A percentile compares a stretch with the other conserved stretches of the same genome.
phyloP scores from a whole-genome alignment of 2,797 vertebrate species.

The Threskiornis aethiopicus region DNA sequence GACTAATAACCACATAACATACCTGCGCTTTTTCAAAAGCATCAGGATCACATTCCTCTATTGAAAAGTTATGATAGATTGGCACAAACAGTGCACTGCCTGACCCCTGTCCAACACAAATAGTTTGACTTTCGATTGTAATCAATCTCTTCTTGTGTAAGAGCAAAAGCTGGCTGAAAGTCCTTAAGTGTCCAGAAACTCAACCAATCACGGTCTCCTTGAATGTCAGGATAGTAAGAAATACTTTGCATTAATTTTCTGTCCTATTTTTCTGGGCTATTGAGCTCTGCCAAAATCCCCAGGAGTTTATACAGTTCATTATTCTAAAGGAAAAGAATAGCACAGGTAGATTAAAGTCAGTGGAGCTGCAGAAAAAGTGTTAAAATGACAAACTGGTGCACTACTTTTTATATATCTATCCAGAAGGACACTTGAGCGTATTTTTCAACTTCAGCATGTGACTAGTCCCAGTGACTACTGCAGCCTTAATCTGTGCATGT shows the following conservation, averaged over 20 bases:
- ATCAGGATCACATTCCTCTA: not conserved
- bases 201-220: not conserved
- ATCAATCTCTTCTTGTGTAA: not conserved
- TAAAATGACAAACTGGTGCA: not conserved
- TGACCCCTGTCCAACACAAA: not conserved
- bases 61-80: not conserved
- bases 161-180: not conserved
- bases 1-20: not conserved
- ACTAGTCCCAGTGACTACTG: not conserved
- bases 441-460: not conserved
- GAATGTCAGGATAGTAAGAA: not conserved
- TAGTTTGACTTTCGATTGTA: not conserved
- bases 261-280: constrained; percentile 38
- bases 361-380: not conserved
- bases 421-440: not conserved
- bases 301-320: constrained; percentile 20
- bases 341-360: not conserved
- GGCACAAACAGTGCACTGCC: not conserved
- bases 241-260: constrained; percentile 10
- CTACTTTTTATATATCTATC: not conserved
- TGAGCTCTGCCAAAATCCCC: constrained; percentile 5
- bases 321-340: constrained; percentile 22
- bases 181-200: not conserved
- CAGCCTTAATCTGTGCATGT: not conserved
- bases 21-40: not conserved